phyloP scores from a whole-genome alignment of 23 tunicate genomes.

The Oikopleura vanhoeffeni region DNA sequence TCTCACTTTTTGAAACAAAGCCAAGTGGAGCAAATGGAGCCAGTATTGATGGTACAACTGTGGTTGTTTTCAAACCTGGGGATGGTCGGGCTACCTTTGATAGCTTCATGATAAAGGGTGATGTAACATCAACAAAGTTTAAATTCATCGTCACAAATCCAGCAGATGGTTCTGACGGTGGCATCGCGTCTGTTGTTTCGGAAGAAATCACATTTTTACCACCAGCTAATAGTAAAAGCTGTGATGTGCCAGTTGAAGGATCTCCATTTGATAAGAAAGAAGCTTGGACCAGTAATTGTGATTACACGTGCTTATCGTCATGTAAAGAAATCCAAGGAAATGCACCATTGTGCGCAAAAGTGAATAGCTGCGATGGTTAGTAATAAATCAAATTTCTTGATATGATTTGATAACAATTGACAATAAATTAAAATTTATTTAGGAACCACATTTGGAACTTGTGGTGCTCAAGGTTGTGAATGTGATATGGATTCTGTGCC shows the following conservation, averaged over 20 bases:
- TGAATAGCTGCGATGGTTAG: not conserved
- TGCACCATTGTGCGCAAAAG: not conserved
- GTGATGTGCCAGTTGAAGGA: not conserved
- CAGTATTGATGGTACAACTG: not conserved
- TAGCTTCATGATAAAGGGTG: not conserved
- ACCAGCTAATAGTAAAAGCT: not conserved
- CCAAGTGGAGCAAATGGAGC: not conserved
- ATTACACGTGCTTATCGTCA: not conserved
- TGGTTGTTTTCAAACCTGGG: not conserved
- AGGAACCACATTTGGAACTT: not conserved
- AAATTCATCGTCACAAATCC: not conserved
- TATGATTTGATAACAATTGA: too few species aligned
- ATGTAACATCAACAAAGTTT: not conserved
- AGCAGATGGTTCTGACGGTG: not conserved
- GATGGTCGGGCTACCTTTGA: not conserved
- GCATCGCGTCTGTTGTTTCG: not conserved
- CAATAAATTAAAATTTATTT: too few species aligned
- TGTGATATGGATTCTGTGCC: not conserved
- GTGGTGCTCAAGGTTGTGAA: not conserved
- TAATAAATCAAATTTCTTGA: too few species aligned
- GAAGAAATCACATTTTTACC: not conserved
- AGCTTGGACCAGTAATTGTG: not conserved
- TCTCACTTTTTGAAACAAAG: not conserved
- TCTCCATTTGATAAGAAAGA: conserved; percentile 4
- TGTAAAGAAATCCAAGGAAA: not conserved